Base-by-base conservation (phyloP, 2,797 vertebrate genomes). In the Oreonectes daqikongensis region DNA sequence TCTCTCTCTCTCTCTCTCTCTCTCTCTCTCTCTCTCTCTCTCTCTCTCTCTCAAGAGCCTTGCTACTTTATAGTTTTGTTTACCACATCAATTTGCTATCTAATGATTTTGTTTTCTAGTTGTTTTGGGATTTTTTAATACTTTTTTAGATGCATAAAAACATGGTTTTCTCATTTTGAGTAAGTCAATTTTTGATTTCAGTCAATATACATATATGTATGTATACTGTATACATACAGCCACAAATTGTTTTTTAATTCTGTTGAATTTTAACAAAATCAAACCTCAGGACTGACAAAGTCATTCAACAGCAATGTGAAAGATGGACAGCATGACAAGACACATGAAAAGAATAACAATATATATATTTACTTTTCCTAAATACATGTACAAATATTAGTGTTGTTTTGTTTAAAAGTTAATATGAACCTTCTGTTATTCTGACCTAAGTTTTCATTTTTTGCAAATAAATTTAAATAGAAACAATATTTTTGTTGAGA, bases 11-110 rank as follows among this genome's bases (percentile, higher is more conserved):
- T 46, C n/a, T 42, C 75, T 18, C 9, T 35, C 14, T 12, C 68
- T 82, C 70, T 11, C 52, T 69, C 60, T 72, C 59, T 46, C 46
- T 69, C 28, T 59, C 18, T 35, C 72, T 69, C 50, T 24, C 20
- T 35, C 38, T 78, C 53, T 22, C 42, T 48, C 50, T 81, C 78
- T 48, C 70, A n/a, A n/a, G n/a, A n/a, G n/a, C 61, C 46, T 48
- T 24, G 32, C 9, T 48, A 48, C 2, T 48, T 18, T 48, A 5
- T 48, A 48, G 9, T 5, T 46, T 64, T 30, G 32, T 66, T 2
- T 69, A 22, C 55, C 55, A 38, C 17, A 59, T 46, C 11, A 0
- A 52, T 55, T 44, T 67, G 35, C 24, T 53, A 12, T 53, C 24
- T 5, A 57, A 26, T 15, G 3, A 26, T 55, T 14, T 55, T 22